Conservation (phyloP, 1,140 invertebrate genomes). For the Luehdorfia chinensis region DNA sequence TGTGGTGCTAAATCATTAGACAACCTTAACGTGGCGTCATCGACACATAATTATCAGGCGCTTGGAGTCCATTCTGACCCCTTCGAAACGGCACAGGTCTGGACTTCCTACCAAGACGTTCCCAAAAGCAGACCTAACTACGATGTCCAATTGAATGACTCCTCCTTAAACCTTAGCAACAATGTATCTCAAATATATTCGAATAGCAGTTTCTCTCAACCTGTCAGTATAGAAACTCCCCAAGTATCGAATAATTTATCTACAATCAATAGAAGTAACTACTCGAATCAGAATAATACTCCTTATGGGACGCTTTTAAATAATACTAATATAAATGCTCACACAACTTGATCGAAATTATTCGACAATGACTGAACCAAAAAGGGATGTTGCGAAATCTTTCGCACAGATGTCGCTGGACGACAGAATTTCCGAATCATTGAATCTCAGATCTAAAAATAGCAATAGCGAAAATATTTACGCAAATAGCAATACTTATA, state of each 20-base stretch:
- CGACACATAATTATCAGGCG: conserved; percentile 13
- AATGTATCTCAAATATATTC: conserved; percentile 55
- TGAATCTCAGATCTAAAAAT: conserved; percentile 67
- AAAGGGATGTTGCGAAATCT: conserved; percentile 26
- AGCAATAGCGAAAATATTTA: conserved; percentile 54
- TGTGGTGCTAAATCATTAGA: conserved; percentile 65
- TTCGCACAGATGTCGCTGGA: conserved; percentile 62
- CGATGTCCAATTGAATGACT: conserved; percentile 33
- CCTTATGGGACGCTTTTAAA: conserved; percentile 32
- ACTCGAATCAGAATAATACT: conserved; percentile 23
- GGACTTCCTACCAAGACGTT: conserved; percentile 31
- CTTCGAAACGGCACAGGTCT: conserved; percentile 53
- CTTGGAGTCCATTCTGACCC: conserved; percentile 35
- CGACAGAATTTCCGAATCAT: conserved; percentile 64
- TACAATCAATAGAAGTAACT: conserved; percentile 26
- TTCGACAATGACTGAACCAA: conserved; percentile 24
- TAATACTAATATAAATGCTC: conserved; percentile 32
- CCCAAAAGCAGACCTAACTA: conserved; percentile 40
- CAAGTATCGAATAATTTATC: conserved; percentile 38
- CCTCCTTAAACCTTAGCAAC: conserved; percentile 22
- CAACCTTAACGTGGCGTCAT: conserved; percentile 30
- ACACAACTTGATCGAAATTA: conserved; percentile 32
- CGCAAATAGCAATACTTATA: conserved; percentile 32
- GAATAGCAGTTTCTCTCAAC: conserved; percentile 26
- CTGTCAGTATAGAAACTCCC: conserved; percentile 19